These are phyloP conservation scores for Maniola hyperantus DNA, from an alignment of 2,888 invertebrate genomes.

Conservation along the genomic window DNA sequence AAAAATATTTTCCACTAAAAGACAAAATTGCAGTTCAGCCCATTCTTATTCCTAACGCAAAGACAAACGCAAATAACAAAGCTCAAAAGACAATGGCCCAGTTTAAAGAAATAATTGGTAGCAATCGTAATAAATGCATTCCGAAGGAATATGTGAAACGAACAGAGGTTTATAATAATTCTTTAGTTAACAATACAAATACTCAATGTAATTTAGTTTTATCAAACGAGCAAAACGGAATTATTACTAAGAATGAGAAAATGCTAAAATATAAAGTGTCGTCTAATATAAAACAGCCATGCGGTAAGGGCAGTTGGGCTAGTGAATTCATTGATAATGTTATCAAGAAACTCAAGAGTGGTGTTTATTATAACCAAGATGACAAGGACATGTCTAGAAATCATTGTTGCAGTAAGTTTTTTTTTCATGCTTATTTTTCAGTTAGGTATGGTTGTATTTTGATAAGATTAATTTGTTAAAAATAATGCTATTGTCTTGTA, in stretches of 20 bases:
- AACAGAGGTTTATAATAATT: conserved; percentile 6
- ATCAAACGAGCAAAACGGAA: not conserved
- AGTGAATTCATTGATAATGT: conserved; percentile 72
- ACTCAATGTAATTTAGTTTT: not conserved
- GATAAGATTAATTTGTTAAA: too few species aligned
- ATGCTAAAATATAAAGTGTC: conserved; percentile 1
- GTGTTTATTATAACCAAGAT: conserved; percentile 62
- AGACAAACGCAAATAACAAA: conserved; percentile 11
- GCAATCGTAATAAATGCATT: conserved; percentile 23
- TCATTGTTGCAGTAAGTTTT: conserved; percentile 5
- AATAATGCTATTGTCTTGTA: too few species aligned
- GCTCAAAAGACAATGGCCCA: conserved; percentile 45
- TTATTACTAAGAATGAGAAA: conserved; percentile 9
- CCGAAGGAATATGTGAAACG: conserved; percentile 9
- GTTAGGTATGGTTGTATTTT: not conserved
- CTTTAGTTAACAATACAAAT: conserved; percentile 22
- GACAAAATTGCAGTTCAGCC: not conserved
- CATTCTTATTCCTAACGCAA: not conserved
- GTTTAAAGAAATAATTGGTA: conserved; percentile 55
- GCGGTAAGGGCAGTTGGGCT: conserved; percentile 63
- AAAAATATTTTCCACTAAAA: not conserved
- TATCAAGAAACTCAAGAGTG: conserved; percentile 63
- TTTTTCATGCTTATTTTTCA: not conserved
- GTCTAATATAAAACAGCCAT: conserved; percentile 43
- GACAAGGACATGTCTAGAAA: conserved; percentile 39